Evolutionary conservation across 2,797 vertebrate species (phyloP), one percentile per base, ranked within the genome.

Genomic region (Sternarchorhynchus goeldii): DNA sequence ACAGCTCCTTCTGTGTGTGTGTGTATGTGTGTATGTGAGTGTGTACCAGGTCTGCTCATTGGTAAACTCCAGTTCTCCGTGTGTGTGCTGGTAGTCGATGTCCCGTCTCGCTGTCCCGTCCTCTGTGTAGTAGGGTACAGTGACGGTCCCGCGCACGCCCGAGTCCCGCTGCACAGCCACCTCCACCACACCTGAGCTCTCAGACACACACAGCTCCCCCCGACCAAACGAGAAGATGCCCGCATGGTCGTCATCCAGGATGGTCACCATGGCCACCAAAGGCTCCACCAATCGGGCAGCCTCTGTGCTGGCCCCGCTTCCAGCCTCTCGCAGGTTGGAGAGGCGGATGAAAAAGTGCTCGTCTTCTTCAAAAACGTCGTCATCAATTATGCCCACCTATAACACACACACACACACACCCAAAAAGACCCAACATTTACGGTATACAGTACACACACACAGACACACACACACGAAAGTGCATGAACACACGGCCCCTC

Each of bases 211-310:
- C 82, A 96, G 71, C 85, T 95, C 76, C 34, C 89, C 88, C 59
- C 95, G 94, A 34, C 92, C 90, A 85, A 99, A 99, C 2, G 93
- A 92, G 90, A 99, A 99, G 88, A 98, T 95, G 17, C 97, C 97
- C 0, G 96, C 97, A 29, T 99, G 97, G 91, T 99, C 97, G 58
- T 98, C 97, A 0, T 99, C 97, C 87, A 99, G 77, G 87, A 99
- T 99, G 29, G 96, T 98, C 83, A 99, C 91, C 0, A 94, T 98
- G 86, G 95, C 93, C n/a, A 95, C 86, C 79, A 91, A 68, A 0
- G 97, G 97, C 16, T 96, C 92, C 82, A 95, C 95, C 57, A 99
- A 79, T 41, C 91, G 86, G 0, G 93, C 94, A 0, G 90, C 85
- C 71, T 93, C 93, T 36, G 92, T 95, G 90, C 95, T 95, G 18